Conservation (phyloP, 2,888 invertebrate species). For the Prenolepis imparis region DNA sequence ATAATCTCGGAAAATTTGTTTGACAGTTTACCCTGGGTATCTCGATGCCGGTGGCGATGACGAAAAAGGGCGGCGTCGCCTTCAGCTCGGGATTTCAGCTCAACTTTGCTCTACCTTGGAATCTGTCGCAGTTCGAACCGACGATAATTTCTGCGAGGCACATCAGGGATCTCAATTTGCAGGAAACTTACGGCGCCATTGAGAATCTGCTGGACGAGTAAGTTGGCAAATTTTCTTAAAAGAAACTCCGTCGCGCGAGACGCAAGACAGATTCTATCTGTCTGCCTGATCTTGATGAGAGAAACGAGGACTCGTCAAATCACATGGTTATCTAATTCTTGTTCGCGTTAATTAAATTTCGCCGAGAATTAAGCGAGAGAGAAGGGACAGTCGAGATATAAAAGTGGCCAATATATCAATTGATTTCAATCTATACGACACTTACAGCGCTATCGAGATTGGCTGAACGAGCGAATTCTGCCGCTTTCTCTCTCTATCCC, state of each 20-base stretch:
- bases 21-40: constrained; percentile 81
- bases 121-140: constrained; percentile 82
- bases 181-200: constrained; percentile 79
- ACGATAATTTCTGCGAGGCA: constrained; percentile 78
- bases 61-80: constrained; percentile 79
- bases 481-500: not conserved
- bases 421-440: constrained; percentile 30
- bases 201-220: constrained; percentile 82
- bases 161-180: constrained; percentile 78
- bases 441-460: constrained; percentile 40
- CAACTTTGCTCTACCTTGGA: constrained; percentile 83
- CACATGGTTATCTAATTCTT: not conserved
- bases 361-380: not conserved
- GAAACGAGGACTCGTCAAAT: not conserved
- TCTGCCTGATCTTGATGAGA: not conserved
- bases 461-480: constrained; percentile 32
- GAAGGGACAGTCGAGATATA: not conserved
- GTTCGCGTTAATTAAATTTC: constrained; percentile 40
- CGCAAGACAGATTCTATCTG: not conserved
- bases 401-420: constrained; percentile 19
- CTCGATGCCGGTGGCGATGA: constrained; percentile 81
- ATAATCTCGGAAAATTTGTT: constrained; percentile 38
- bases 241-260: not conserved
- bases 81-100: constrained; percentile 83
- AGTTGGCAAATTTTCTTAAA: constrained; percentile 66